Conservation (phyloP, 2,888 invertebrate genomes). For the Hyles lineata region DNA sequence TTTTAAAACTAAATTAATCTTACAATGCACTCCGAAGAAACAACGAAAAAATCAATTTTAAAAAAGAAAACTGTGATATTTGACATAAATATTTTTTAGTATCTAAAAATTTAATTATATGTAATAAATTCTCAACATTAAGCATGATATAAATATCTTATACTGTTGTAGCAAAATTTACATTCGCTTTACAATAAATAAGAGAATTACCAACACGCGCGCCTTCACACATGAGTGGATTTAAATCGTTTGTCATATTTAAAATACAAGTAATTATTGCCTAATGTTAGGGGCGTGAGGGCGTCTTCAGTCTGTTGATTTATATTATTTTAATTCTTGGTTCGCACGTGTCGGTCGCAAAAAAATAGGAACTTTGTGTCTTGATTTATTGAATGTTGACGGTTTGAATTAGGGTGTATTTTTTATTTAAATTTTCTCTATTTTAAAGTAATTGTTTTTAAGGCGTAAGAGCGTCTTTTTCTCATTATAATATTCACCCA, state of each 20-base stretch:
- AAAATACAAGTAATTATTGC: conserved; percentile 72
- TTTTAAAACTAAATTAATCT: no score
- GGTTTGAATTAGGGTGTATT: neutral
- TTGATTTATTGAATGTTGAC: neutral
- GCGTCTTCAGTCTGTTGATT: conserved; percentile 35
- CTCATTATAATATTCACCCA: no score
- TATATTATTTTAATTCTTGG: conserved; percentile 29
- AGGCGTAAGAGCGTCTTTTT: no score
- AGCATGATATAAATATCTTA: neutral
- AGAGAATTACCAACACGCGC: conserved; percentile 51
- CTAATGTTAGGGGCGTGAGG: conserved; percentile 73
- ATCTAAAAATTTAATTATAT: neutral
- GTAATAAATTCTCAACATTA: neutral
- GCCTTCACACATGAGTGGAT: conserved; percentile 78
- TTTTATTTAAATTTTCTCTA: neutral
- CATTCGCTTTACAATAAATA: neutral
- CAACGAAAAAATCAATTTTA: no score
- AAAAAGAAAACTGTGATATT: no score
- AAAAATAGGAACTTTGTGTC: neutral
- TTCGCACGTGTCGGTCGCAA: conserved; percentile 20
- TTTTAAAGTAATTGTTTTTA: no score
- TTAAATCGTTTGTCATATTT: conserved; percentile 78
- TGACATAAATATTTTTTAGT: neutral
- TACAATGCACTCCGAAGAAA: no score
- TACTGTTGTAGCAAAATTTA: neutral